These are phyloP conservation scores for Papilio xuthus DNA, from an alignment of 1,140 invertebrate genomes.

Conservation along the genomic window DNA sequence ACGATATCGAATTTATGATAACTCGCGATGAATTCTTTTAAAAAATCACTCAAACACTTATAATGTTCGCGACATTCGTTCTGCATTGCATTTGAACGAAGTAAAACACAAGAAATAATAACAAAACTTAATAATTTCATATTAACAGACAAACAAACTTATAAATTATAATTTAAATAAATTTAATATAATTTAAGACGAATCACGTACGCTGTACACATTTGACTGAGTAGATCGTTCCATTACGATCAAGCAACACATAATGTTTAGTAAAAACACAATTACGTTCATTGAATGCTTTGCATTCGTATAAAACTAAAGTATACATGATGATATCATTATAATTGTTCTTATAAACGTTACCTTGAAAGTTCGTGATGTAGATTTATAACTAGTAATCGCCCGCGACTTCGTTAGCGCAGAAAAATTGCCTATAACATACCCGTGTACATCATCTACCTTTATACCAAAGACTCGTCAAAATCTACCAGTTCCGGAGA, in stretches of 20 bases:
- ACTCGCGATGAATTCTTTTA: constrained; percentile 38
- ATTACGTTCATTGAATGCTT: constrained; percentile 22
- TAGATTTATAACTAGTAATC: constrained; percentile 26
- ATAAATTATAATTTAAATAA: neutral
- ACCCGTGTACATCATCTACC: too few species aligned
- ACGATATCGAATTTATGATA: constrained; percentile 42
- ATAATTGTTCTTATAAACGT: constrained; percentile 45
- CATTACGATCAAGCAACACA: neutral
- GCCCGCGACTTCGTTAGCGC: too few species aligned
- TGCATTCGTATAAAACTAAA: neutral
- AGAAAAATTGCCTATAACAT: too few species aligned
- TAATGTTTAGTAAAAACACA: constrained; percentile 17
- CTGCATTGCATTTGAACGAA: constrained; percentile 25
- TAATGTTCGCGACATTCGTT: constrained; percentile 44
- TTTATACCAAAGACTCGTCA: too few species aligned
- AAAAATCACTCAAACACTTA: constrained; percentile 42
- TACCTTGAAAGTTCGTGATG: constrained; percentile 56
- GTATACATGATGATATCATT: constrained; percentile 35
- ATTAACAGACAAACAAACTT: constrained; percentile 24
- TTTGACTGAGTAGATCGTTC: neutral
- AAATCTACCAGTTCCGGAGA: too few species aligned
- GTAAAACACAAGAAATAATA: constrained; percentile 38
- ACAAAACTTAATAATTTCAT: constrained; percentile 41
- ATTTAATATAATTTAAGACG: neutral
- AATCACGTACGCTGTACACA: constrained; percentile 1